Percentiles rank a stretch among this genome's conserved stretches.
Conservation (phyloP, 1,140 invertebrate genomes). For the Drosophila repletoides region DNA sequence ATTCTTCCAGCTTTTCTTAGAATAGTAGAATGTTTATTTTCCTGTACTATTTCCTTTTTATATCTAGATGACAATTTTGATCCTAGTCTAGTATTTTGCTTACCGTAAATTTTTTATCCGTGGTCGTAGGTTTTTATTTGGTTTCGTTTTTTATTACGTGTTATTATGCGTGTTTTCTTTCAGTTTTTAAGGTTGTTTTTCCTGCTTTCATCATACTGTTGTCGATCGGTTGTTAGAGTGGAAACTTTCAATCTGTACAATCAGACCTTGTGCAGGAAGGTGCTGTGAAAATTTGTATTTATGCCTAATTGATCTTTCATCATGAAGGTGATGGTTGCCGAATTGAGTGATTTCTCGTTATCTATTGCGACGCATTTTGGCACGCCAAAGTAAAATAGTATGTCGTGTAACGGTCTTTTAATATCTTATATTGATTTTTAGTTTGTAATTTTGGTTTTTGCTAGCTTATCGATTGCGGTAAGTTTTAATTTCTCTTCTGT, state of each 20-base stretch:
- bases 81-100: constrained; percentile 22
- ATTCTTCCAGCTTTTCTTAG: constrained; percentile 2
- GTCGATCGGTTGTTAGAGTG: constrained; percentile 22
- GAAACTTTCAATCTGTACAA: constrained; percentile 32
- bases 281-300: constrained; percentile 13
- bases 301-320: constrained; percentile 20
- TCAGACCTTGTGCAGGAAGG: constrained; percentile 9
- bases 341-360: constrained; percentile 33
- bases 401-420: constrained; percentile 18
- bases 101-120: constrained; percentile 16
- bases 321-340: constrained; percentile 6
- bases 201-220: constrained; percentile 12
- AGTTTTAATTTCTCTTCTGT: not conserved
- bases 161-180: constrained; percentile 5
- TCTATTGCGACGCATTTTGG: constrained; percentile 32
- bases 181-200: constrained; percentile 14
- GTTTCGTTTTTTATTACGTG: constrained; percentile 12
- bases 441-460: constrained; percentile 25
- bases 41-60: constrained; percentile 19
- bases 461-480: constrained; percentile 33
- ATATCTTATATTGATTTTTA: constrained; percentile 20
- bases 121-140: not conserved
- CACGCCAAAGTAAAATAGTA: constrained; percentile 25
- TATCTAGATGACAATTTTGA: constrained; percentile 7
- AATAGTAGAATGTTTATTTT: constrained; percentile 8